Percentiles rank a stretch among this genome's conserved stretches.
These are phyloP conservation scores for Gobius niger DNA, from an alignment of 2,113 vertebrate species.

Conservation along the genomic window DNA sequence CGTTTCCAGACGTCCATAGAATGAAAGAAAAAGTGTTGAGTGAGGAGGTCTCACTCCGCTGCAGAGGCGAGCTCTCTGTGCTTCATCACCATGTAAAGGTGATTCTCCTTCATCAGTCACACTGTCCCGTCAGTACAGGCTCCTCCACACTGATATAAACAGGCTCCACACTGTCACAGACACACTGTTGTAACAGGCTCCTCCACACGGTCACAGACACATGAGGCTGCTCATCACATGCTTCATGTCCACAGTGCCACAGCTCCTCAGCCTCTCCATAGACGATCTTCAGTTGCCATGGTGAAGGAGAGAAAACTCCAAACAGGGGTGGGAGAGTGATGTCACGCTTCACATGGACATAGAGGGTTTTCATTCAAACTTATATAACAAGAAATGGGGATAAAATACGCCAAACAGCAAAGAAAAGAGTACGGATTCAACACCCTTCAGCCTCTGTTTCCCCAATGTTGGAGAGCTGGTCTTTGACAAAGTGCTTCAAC, in stretches of 20 bases:
- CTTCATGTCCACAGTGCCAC: too few relatives aligned
- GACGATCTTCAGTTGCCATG: constrained; percentile 44
- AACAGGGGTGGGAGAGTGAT: constrained; percentile 76
- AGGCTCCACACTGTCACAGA: not conserved
- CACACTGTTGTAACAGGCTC: too few relatives aligned
- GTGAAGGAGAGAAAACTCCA: constrained; percentile 65
- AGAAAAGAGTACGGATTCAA: too few relatives aligned
- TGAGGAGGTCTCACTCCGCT: constrained; percentile 42
- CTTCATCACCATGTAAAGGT: too few relatives aligned
- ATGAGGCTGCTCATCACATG: too few relatives aligned
- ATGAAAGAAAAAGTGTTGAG: not conserved
- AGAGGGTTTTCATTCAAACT: not conserved
- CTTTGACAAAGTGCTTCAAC: too few relatives aligned
- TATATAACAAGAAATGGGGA: not conserved
- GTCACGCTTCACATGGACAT: constrained; percentile 8
- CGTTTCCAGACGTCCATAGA: constrained; percentile 59
- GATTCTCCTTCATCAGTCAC: too few relatives aligned
- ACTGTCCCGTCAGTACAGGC: too few relatives aligned
- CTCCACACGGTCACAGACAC: not conserved
- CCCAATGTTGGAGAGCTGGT: too few relatives aligned
- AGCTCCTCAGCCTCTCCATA: not conserved
- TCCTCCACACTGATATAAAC: too few relatives aligned
- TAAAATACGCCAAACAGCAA: too few relatives aligned
- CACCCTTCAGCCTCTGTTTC: too few relatives aligned
- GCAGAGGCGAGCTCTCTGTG: not conserved